phyloP scores from a whole-genome alignment of 2,888 invertebrate species.

The Aleiodes testaceus region DNA sequence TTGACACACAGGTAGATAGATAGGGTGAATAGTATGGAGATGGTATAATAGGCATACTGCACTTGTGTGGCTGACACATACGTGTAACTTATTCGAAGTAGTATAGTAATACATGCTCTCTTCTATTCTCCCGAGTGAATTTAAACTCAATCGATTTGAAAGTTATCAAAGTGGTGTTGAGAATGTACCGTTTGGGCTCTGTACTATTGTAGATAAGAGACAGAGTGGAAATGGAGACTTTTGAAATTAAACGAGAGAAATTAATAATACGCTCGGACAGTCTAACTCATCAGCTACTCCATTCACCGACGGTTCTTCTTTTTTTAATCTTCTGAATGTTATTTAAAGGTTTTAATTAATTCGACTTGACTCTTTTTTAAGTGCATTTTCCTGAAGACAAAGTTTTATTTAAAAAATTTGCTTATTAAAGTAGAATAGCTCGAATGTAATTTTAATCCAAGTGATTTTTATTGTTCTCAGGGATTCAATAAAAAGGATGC shows the following conservation, averaged over 20 bases:
- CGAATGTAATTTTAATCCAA: no score
- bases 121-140: slow-evolving; percentile 12
- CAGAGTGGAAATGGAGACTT: not conserved
- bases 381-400: no score
- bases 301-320: not conserved
- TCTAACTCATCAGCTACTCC: slow-evolving; percentile 30
- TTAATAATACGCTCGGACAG: slow-evolving; percentile 15
- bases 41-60: no score
- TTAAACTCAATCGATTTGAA: slow-evolving; percentile 19
- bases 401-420: no score
- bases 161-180: slow-evolving; percentile 19
- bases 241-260: slow-evolving; percentile 26
- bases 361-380: not conserved
- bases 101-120: slow-evolving; percentile 15
- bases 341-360: slow-evolving; percentile 10
- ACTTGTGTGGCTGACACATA: slow-evolving; percentile 18
- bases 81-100: slow-evolving; percentile 16
- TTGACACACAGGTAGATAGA: not conserved
- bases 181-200: slow-evolving; percentile 6
- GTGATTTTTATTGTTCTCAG: no score
- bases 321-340: not conserved
- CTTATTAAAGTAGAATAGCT: no score
- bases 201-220: slow-evolving; percentile 9
- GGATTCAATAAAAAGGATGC: no score
- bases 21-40: not conserved